Evolutionary conservation across 2,797 vertebrate genomes (phyloP), one percentile per base, ranked within the genome.

Genomic region (Anas georgica): DNA sequence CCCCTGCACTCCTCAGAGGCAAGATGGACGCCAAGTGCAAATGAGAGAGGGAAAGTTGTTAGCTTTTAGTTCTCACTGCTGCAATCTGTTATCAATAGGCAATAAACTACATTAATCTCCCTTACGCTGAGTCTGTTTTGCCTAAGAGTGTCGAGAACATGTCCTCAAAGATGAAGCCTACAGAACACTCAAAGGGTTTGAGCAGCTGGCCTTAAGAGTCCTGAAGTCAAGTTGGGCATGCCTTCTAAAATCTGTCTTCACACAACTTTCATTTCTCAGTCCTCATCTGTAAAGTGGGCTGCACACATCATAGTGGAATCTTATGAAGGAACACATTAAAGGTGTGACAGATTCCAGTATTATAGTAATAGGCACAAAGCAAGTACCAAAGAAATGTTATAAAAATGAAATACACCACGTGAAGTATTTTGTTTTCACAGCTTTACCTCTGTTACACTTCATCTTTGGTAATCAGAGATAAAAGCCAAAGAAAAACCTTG

Each of bases 361-460:
- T n/a, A 10, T 3, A 81, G n/a, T 8, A 37, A 10, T 4, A 62
- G 1, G 1, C 12, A 15, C 15, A 81, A 18, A 4, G 0, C 2
- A 37, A 72, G 6, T 2, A 62, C 8, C 29, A 28, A 41, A 58
- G 14, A 7, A 6, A 60, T 67, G 55, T 15, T 48, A 8, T 33
- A 7, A 21, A 80, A 88, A 37, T 28, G 6, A 1, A 2, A 16
- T 6, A 5, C 10, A 33, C 31, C 0, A 2, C 14, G 35, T 17
- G 9, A 48, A 43, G 4, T 6, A 5, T 31, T 94, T 54, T 23
- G 8, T 60, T 86, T 88, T 54, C 16, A 52, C 16, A 58, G 41
- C 6, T 79, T 88, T 33, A 26, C 25, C 37, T 64, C 28, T 55
- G 14, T 18, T 59, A 62, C 23, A 82, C 16, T 14, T 28, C 14